phyloP scores from a whole-genome alignment of 2,888 invertebrate species.

The Harpagoxenus sublaevis region DNA sequence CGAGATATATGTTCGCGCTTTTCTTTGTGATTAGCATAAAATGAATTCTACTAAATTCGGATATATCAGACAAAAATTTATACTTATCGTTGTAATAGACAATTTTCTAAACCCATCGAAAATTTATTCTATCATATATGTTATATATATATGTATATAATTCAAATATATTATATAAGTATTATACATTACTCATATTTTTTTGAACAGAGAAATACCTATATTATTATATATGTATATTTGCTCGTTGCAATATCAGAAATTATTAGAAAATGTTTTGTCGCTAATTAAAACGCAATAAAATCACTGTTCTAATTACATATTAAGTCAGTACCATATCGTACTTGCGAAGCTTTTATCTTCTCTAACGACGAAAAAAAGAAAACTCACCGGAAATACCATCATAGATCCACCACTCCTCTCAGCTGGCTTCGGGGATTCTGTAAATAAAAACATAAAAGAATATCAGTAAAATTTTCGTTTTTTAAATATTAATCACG shows the following conservation, averaged over 20 bases:
- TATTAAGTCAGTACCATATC: not conserved
- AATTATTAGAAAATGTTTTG: not conserved
- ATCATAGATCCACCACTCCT: slow-evolving; percentile 96
- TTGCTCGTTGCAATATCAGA: not conserved
- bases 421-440: slow-evolving; percentile 92
- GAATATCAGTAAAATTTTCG: not conserved
- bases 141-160: not conserved
- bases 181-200: not conserved
- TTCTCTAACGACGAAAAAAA: not conserved
- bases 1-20: not conserved
- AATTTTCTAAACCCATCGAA: not conserved
- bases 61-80: not conserved
- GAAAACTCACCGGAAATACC: slow-evolving; percentile 92
- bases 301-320: not conserved
- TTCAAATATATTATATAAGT: not conserved
- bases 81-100: not conserved
- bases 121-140: not conserved
- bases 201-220: not conserved
- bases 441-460: slow-evolving; percentile 87
- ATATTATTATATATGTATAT: not conserved
- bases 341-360: not conserved
- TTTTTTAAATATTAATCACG: not conserved
- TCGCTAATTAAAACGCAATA: not conserved
- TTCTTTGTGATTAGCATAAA: not conserved
- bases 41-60: not conserved